Evolutionary conservation across 2,797 vertebrate genomes (phyloP), one percentile per base, ranked within the genome.

Genomic region (Austrolebias charrua): DNA sequence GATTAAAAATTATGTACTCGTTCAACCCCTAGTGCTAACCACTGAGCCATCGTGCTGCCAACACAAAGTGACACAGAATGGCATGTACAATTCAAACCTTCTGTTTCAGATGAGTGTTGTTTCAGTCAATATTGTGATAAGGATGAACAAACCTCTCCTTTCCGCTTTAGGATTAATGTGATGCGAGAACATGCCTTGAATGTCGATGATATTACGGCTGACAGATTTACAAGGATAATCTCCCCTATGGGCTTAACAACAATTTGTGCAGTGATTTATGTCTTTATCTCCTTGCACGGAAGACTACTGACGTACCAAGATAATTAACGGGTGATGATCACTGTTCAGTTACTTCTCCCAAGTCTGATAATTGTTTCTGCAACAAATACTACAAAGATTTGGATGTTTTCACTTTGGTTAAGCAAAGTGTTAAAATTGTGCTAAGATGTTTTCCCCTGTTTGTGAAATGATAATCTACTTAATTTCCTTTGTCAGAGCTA

Each of bases 161-260:
- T 60, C 57, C 68, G 57, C 58, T 80, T 79, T 50, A 68, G 75
- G 79, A 85, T 82, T 83, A 72, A 74, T 83, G 79, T 73, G 46
- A 66, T 48, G 76, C 33, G 64, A 78, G 68, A 75, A 69, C 64
- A 67, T 65, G 69, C 60, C 45, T 50, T 20, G 64, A 69, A 75
- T 74, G 58, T 62, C 70, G 65, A 80, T 63, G 63, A 72, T 50
- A 80, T 80, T 75, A 76, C 35, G 72, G 75, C 46, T 71, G 65
- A 76, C 73, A 86, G 81, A 85, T 89, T 87, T 84, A 76, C 69
- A 72, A 38, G 67, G 66, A 83, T 86, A 84, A 90, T 89, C 85
- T 83, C 56, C 64, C 70, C 62, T 66, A 74, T 63, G 75, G 70
- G 70, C 71, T 84, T 86, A 84, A 78, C 73, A 77, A 71, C 73